Base-by-base conservation (phyloP, 2,113 vertebrate species). In the Gopherus evgoodei region DNA sequence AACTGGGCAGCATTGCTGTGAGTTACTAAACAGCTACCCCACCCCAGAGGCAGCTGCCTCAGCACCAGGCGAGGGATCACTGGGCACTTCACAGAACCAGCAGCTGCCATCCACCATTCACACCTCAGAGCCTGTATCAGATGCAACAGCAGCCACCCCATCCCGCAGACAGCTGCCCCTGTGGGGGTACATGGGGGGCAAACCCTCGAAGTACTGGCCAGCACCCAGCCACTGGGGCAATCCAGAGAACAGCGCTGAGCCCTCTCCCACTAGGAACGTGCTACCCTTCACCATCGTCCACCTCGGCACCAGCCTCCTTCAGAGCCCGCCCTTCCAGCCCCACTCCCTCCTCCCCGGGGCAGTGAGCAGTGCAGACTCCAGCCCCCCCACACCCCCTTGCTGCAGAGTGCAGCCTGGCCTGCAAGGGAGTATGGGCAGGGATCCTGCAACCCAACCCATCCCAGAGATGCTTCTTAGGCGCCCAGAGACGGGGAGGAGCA, bases 311-410 rank as follows among this genome's bases (percentile, higher is more conserved):
- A 87, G 44, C 78, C 42, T 65, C 29, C 54, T 44, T 16, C 22
- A 25, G 35, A 59, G 38, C 78, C 87, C 57, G 44, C 19, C 80
- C 9, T 24, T 47, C 44, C 27, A 8, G 21, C 81, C 10, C 52
- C 29, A 21, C 80, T 59, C 35, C 84, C 81, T 90, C 90, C 93
- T 95, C 94, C 94, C 95, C 78, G 81, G 94, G 97, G 96, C 93
- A 92, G 96, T 42, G 42, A 42, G 42, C 42, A 42, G 42, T 42
- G 42, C 42, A 5, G 42, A 42, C 42, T 42, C 42, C 42, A 42
- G 42, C 42, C 42, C 42, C 42, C 4, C 42, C 42, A 42, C 42
- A 4, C 42, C 42, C 42, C 42, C 42, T 42, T 42, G 42, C 42
- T 42, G 42, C 42, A 42, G 42, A 42, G 42, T 42, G 42, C 42